Conservation (phyloP, 2,888 invertebrate species). For the Phengaris arion region DNA sequence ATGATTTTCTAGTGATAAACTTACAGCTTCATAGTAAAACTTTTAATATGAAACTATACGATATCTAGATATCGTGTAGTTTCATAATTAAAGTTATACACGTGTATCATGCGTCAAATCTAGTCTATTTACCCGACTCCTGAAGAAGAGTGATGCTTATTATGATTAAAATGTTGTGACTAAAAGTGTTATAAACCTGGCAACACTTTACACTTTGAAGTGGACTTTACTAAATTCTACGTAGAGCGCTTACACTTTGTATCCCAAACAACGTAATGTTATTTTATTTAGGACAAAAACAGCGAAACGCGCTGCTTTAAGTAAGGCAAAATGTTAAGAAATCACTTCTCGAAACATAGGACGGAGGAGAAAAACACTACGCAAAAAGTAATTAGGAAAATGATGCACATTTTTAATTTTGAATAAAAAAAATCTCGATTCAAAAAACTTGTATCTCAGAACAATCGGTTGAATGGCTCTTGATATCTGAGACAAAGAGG, state of each 20-base stretch:
- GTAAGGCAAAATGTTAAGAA: not conserved
- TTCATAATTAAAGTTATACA: no score
- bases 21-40: not conserved
- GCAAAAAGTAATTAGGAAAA: constrained; percentile 30
- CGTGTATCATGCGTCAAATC: no score
- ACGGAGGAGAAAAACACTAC: constrained; percentile 5
- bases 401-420: constrained; percentile 36
- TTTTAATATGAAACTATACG: no score
- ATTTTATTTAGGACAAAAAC: not conserved
- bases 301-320: not conserved
- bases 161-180: constrained; percentile 4
- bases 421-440: constrained; percentile 36
- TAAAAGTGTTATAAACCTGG: constrained; percentile 19
- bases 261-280: not conserved
- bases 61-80: no score
- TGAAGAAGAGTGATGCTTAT: not conserved
- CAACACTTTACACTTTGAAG: constrained; percentile 25
- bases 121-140: not conserved
- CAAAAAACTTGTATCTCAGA: constrained; percentile 37
- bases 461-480: constrained; percentile 42
- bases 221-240: constrained; percentile 18
- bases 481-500: constrained; percentile 40
- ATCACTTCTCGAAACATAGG: not conserved
- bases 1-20: not conserved
- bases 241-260: not conserved